phyloP scores from a whole-genome alignment of 2,888 invertebrate species.

The Argyresthia albistria region DNA sequence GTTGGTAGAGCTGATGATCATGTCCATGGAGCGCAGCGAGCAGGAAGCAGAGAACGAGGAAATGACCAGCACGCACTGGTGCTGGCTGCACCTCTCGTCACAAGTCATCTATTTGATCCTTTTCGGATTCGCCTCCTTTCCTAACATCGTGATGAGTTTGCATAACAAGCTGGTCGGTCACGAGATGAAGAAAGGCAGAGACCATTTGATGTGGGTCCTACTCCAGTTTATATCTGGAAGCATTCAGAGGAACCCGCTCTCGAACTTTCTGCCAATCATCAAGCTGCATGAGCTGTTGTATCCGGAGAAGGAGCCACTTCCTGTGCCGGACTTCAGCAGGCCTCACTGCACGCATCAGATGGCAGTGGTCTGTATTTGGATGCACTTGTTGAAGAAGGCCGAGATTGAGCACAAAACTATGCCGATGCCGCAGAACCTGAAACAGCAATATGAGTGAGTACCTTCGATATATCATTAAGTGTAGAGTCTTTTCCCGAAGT shows the following conservation, averaged over 20 bases:
- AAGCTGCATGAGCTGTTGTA: constrained; percentile 93
- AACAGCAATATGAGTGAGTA: constrained; percentile 86
- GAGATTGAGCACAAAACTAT: constrained; percentile 88
- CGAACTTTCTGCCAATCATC: constrained; percentile 91
- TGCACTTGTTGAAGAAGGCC: constrained; percentile 94
- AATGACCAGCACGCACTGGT: constrained; percentile 79
- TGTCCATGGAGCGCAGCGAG: constrained; percentile 94
- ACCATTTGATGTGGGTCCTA: constrained; percentile 99
- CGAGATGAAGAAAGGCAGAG: constrained; percentile 90
- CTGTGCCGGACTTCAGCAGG: constrained; percentile 90
- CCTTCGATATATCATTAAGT: too few relatives aligned
- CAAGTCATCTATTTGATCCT: constrained; percentile 96
- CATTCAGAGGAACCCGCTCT: constrained; percentile 92
- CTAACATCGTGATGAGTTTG: constrained; percentile 91
- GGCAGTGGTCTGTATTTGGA: constrained; percentile 97
- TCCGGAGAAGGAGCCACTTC: constrained; percentile 91
- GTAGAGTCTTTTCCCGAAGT: too few relatives aligned
- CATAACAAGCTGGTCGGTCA: constrained; percentile 86
- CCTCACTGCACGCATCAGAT: constrained; percentile 91
- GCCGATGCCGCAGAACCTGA: constrained; percentile 85
- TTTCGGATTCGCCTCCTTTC: constrained; percentile 94
- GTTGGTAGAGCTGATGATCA: constrained; percentile 90
- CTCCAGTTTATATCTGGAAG: constrained; percentile 98
- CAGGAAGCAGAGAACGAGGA: constrained; percentile 74
- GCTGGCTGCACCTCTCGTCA: constrained; percentile 94